Percentiles rank a stretch among this genome's conserved stretches.
phyloP scores from a whole-genome alignment of 2,113 vertebrate genomes.

The Indicator maculatus region DNA sequence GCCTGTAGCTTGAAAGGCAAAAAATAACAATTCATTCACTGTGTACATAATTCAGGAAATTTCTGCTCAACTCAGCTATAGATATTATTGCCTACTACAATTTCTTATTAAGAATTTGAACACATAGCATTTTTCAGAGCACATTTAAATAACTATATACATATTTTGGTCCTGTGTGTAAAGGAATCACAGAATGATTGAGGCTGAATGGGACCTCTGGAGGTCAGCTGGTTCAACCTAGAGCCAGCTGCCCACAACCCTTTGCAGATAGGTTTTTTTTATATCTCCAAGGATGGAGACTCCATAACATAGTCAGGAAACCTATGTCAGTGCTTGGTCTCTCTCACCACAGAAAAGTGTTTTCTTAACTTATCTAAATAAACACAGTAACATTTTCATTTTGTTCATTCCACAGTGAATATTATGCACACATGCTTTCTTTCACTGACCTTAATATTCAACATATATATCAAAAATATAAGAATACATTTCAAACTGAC shows the following conservation, averaged over 20 bases:
- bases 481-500: neutral
- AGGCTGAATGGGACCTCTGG: no score
- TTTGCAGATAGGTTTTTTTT: neutral
- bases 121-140: neutral
- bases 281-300: neutral
- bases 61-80: neutral
- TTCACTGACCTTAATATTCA: neutral
- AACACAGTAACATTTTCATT: neutral
- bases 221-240: no score
- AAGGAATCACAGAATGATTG: neutral
- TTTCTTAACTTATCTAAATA: neutral
- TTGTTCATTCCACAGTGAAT: neutral
- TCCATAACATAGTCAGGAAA: no score
- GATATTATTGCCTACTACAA: neutral
- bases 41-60: neutral
- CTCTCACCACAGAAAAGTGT: neutral
- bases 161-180: neutral
- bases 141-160: neutral
- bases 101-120: neutral
- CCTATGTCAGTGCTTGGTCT: no score
- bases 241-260: rapidly evolving
- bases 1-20: neutral
- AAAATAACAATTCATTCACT: neutral
- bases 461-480: neutral
- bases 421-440: neutral